These are phyloP conservation scores for Drosophila diplacantha DNA, from an alignment of 2,888 invertebrate genomes.

Conservation along the genomic window DNA sequence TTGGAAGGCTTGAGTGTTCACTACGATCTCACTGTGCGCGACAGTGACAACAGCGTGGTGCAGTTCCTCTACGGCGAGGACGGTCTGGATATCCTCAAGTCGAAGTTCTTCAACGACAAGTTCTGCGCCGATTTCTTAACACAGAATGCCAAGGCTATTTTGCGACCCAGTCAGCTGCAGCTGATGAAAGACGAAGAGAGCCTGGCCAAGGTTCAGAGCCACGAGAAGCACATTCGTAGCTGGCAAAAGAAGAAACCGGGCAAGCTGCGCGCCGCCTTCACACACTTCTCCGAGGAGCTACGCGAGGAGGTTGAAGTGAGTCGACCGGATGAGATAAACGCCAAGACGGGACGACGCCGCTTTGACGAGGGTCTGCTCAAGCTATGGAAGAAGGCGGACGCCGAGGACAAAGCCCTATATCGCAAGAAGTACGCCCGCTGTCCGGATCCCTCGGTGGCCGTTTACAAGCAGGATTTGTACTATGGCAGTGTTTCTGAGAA, in stretches of 20 bases:
- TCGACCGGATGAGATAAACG: conserved; percentile 77
- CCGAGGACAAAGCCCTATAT: conserved; percentile 80
- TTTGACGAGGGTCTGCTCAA: conserved; percentile 81
- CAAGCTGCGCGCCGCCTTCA: conserved; percentile 79
- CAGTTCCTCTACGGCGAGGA: conserved; percentile 97
- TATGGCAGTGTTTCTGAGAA: conserved; percentile 92
- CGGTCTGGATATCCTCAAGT: conserved; percentile 92
- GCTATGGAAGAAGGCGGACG: conserved; percentile 83
- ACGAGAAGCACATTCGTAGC: conserved; percentile 80
- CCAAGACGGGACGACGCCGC: conserved; percentile 81
- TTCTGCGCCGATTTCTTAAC: conserved; percentile 88
- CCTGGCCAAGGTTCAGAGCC: conserved; percentile 79
- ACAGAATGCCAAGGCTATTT: conserved; percentile 85
- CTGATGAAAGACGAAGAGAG: conserved; percentile 81
- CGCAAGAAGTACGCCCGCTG: conserved; percentile 79
- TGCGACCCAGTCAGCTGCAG: conserved; percentile 80
- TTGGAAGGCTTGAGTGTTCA: conserved; percentile 95
- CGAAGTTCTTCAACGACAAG: conserved; percentile 85
- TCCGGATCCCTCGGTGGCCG: conserved; percentile 87
- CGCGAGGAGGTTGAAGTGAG: conserved; percentile 79
- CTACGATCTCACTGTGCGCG: conserved; percentile 97
- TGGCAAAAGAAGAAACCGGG: conserved; percentile 81
- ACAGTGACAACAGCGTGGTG: conserved; percentile 94
- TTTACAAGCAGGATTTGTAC: conserved; percentile 85
- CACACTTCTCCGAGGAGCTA: conserved; percentile 80